Evolutionary conservation across 2,888 invertebrate genomes (phyloP).

Genomic region (Pandemis corylana): DNA sequence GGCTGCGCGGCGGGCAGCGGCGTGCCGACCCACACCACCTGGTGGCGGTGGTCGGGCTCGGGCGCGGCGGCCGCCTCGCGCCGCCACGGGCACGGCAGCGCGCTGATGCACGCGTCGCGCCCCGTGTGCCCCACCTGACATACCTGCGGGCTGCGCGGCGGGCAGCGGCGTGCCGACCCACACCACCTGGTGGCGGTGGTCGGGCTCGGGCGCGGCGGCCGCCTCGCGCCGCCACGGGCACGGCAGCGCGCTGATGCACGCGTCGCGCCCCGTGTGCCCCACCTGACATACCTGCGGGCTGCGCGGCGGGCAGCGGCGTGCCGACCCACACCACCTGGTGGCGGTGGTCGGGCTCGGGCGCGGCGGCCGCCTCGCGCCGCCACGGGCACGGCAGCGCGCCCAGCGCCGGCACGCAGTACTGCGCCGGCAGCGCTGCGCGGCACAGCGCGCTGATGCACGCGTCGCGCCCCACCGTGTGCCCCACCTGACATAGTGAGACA

Average conservation of each 20-base stretch:
- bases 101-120: too few species aligned
- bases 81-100: slow-evolving; percentile 96
- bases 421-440: slow-evolving; percentile 95
- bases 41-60: slow-evolving; percentile 91
- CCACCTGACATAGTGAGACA: slow-evolving; percentile 56
- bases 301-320: slow-evolving; percentile 94
- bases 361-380: slow-evolving; percentile 94
- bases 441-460: slow-evolving; percentile 98
- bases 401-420: slow-evolving; percentile 82
- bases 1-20: slow-evolving; percentile 94
- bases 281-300: slow-evolving; percentile 84
- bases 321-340: slow-evolving; percentile 99
- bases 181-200: slow-evolving; percentile 96
- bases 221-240: slow-evolving; percentile 97
- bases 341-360: slow-evolving; percentile 87
- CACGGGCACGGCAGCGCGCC: slow-evolving; percentile 95
- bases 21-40: slow-evolving; percentile 98
- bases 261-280: too few species aligned
- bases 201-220: slow-evolving; percentile 87
- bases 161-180: slow-evolving; percentile 98
- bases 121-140: too few species aligned
- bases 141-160: slow-evolving; percentile 88
- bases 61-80: slow-evolving; percentile 91
- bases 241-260: slow-evolving; percentile 92
- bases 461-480: slow-evolving; percentile 90